Base-by-base conservation (phyloP, 2,113 vertebrate species). In the Crotalus helleri region DNA sequence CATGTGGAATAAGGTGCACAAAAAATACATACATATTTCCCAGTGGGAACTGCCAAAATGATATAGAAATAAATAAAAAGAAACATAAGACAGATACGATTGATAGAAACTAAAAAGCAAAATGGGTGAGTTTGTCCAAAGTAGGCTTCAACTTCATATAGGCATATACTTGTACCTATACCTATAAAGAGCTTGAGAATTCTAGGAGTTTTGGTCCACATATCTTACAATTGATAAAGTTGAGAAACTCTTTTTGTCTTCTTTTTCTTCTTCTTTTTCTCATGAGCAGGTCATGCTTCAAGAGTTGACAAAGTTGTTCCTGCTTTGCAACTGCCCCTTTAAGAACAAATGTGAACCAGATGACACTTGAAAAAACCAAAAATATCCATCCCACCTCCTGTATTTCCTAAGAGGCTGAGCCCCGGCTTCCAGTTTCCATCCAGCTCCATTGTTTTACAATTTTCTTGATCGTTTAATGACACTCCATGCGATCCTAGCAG, bases 381-480 rank as follows among this genome's bases (percentile, higher is more conserved):
- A 12, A 64, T n/a, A 23, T 26, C 46, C 69, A 49, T 1, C 8
- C 61, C 90, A 21, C 85, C 1, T 61, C 54, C 39, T 26, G 12
- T 3, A 1, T 74, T 88, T 92, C 17, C 5, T 51, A n/a, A 29
- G 57, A 39, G 88, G 89, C 57, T n/a, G 91, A 74, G 53, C 55
- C 0, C n/a, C 95, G n/a, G n/a, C 49, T 87, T 89, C 46, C 89
- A 92, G 89, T 64, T 91, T 59, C 92, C 95, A 91, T 94, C 95
- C 19, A 26, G 64, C 81, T 74, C 7, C 46, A 92, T 59, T 92
- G 64, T 90, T 95, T 91, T 29, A 94, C 90, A 44, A n/a, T 92
- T 94, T 96, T 88, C 86, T 58, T 94, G 94, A 93, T 93, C 93
- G 91, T 61, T 87, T 93, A 93, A 94, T 94, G 93, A 92, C 69